Evolutionary conservation across 1,140 invertebrate genomes (phyloP).

Genomic region (Bombus breviceps): DNA sequence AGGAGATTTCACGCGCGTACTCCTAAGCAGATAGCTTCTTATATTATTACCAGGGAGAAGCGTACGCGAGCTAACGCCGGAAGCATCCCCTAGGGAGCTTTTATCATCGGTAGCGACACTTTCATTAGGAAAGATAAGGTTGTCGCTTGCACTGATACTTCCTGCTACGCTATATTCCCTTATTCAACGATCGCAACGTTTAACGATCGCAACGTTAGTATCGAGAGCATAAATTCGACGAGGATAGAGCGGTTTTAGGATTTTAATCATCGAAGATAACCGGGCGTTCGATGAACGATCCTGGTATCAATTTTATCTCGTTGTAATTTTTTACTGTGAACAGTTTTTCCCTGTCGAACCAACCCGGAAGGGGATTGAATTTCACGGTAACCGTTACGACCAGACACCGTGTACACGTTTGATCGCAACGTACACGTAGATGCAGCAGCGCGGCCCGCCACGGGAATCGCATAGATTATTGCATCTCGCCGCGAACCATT

Average conservation of each 20-base stretch:
- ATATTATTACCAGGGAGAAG: neutral
- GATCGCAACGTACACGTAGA: neutral
- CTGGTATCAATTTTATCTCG: neutral
- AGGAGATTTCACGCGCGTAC: neutral
- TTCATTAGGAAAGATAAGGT: neutral
- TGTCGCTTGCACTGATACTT: neutral
- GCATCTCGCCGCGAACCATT: conserved; percentile 70
- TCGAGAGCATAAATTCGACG: neutral
- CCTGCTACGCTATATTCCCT: neutral
- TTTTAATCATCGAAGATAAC: conserved; percentile 1
- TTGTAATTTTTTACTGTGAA: neutral
- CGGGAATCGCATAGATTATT: conserved; percentile 69
- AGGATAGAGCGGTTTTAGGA: neutral
- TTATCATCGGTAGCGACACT: neutral
- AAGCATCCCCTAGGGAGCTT: neutral
- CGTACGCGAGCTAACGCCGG: neutral
- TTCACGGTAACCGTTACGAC: conserved; percentile 24
- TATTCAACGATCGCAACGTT: too few relatives aligned
- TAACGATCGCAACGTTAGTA: neutral
- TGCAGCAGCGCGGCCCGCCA: conserved; percentile 10
- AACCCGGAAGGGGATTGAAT: conserved; percentile 27
- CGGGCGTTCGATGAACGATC: neutral
- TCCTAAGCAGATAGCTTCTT: neutral
- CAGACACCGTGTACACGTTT: neutral
- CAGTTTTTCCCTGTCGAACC: neutral